phyloP scores from a whole-genome alignment of 2,888 invertebrate species.

The Crematogaster levior region DNA sequence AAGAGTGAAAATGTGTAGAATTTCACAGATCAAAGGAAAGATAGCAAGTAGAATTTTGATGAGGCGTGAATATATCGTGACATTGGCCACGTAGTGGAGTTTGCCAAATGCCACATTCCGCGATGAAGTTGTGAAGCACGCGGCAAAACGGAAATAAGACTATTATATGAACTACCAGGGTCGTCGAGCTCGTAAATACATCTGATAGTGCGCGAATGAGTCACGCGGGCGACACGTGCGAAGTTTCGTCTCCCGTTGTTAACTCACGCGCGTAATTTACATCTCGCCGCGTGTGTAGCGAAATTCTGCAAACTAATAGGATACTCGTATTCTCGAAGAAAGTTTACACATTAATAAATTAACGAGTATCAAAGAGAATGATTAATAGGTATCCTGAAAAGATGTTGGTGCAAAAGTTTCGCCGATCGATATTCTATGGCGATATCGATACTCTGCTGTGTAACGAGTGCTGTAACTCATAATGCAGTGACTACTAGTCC shows the following conservation, averaged over 20 bases:
- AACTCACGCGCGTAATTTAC: slow-evolving; percentile 31
- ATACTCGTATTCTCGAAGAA: background rate
- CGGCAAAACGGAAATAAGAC: slow-evolving; percentile 66
- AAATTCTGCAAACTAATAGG: slow-evolving; percentile 2
- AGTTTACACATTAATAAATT: slow-evolving; percentile 26
- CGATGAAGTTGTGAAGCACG: slow-evolving; percentile 52
- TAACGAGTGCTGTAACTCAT: slow-evolving; percentile 13
- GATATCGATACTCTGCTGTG: slow-evolving; percentile 18
- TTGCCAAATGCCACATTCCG: slow-evolving; percentile 33
- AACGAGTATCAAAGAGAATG: background rate
- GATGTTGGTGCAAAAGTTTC: slow-evolving; percentile 26
- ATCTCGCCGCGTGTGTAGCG: background rate
- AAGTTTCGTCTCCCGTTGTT: slow-evolving; percentile 32
- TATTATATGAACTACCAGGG: slow-evolving; percentile 58
- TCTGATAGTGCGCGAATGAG: slow-evolving; percentile 63
- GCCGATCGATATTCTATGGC: slow-evolving; percentile 18
- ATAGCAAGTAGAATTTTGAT: background rate
- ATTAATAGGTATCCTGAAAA: slow-evolving; percentile 23
- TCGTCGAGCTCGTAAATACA: slow-evolving; percentile 62
- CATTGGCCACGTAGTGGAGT: slow-evolving; percentile 36
- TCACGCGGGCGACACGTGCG: slow-evolving; percentile 50
- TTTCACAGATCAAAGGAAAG: background rate
- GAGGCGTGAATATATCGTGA: slow-evolving; percentile 31
- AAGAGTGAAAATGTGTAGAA: background rate
- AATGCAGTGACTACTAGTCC: slow-evolving; percentile 27